Evolutionary conservation across 2,113 vertebrate species (phyloP), one percentile per base, ranked within the genome.

Genomic region (Hippolais icterina): DNA sequence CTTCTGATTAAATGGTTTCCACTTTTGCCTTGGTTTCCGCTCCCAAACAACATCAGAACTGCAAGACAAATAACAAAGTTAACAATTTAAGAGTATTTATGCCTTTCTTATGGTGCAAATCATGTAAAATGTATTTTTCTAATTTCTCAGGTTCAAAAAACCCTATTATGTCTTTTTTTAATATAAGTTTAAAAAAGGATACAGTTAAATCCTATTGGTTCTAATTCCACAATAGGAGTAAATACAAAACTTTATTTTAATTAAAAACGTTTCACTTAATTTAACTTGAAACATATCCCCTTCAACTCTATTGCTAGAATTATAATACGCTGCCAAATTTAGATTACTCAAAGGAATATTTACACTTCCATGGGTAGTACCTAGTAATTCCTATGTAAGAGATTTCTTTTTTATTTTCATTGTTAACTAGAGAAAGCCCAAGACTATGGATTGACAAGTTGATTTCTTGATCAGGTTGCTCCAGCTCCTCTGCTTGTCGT

Each of bases 21-120:
- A 99, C 17, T 98, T 99, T 47, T 98, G 99, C 96, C 98, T 99
- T 2, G 98, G 98, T 95, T 98, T 99, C 97, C 97, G 95, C 81
- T 99, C 99, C 99, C 99, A 99, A 31, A 99, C 98, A 42, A 99
- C 98, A 83, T 99, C 99, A 52, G 99, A 99, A 96, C 99, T 99
- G 81, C 60, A 96, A 96, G 46, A 89, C 12, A 93, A 69, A n/a
- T 44, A 69, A 84, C 8, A 42, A 66, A 22, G 15, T 66, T 57
- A 83, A 88, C 3, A 24, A 35, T 11, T 80, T 57, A 28, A 49
- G 15, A 83, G 33, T 41, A n/a, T 6, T 50, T 37, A 56, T 2
- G 54, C 4, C 5, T 41, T 68, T 79, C 21, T 39, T 59, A 49
- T 22, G 25, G 23, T 31, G 12, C 11, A 66, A 94, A 83, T 2